These are phyloP conservation scores for Tholera decimalis DNA, from an alignment of 2,888 invertebrate species.

Conservation along the genomic window DNA sequence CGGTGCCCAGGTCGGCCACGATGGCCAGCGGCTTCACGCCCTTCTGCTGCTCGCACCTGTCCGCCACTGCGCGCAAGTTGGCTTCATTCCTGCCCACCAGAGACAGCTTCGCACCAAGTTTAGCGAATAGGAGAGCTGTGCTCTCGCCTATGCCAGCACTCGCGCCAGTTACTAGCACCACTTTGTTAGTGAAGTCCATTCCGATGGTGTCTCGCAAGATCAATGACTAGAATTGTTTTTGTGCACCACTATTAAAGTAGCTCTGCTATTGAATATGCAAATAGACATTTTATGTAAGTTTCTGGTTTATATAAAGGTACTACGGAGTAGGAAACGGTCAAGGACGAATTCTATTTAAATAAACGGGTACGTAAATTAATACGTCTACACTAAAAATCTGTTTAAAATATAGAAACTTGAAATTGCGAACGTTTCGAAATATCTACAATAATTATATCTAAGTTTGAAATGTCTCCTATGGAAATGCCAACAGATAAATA, in stretches of 20 bases:
- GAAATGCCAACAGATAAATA: no score
- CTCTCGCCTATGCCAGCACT: conserved; percentile 74
- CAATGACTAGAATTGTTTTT: background rate
- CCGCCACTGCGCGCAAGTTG: conserved; percentile 66
- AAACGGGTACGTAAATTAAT: no score
- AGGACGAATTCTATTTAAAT: background rate
- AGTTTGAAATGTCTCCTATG: no score
- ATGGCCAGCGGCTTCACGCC: conserved; percentile 67
- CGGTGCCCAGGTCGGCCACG: conserved; percentile 73
- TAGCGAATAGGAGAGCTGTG: conserved; percentile 70
- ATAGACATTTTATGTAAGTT: background rate
- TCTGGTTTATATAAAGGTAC: background rate
- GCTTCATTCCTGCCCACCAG: conserved; percentile 70
- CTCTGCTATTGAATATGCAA: conserved; percentile 1
- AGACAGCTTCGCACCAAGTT: conserved; percentile 68
- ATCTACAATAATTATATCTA: no score
- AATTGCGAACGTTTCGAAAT: no score
- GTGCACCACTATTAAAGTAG: background rate
- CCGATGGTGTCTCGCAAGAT: background rate
- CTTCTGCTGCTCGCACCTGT: conserved; percentile 61
- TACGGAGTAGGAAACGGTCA: background rate
- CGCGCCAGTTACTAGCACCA: conserved; percentile 74
- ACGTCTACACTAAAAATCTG: no score
- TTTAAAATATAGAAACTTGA: no score
- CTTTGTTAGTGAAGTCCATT: conserved; percentile 68